phyloP scores from a whole-genome alignment of 2,888 invertebrate genomes.

The Meloe dianella region DNA sequence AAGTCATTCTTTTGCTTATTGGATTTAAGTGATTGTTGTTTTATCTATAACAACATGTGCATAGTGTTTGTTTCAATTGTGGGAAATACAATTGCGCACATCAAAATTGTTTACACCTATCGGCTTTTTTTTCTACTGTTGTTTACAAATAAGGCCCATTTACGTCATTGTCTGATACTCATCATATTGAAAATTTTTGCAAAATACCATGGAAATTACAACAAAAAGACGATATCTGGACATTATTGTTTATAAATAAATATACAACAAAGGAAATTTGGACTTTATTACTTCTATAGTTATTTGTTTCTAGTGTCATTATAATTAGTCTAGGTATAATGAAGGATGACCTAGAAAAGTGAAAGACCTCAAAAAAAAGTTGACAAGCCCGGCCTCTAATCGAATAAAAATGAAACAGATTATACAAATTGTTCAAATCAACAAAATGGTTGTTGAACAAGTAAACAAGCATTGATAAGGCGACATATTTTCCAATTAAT shows the following conservation, averaged over 20 bases:
- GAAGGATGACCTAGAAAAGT: constrained; percentile 4
- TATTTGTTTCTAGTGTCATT: too few relatives aligned
- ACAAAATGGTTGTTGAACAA: neutral
- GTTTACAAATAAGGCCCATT: constrained; percentile 9
- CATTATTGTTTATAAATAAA: neutral
- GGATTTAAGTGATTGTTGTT: neutral
- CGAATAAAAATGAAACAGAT: neutral
- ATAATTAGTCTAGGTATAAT: neutral
- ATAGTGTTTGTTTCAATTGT: neutral
- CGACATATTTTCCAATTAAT: neutral
- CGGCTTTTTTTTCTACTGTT: neutral
- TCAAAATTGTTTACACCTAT: neutral
- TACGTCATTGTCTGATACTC: neutral
- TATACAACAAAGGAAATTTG: neutral
- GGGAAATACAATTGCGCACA: neutral
- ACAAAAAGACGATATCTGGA: neutral
- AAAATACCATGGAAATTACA: neutral
- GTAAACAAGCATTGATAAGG: neutral
- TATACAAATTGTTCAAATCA: neutral
- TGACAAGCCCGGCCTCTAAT: neutral
- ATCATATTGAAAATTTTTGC: neutral
- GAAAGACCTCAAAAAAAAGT: neutral
- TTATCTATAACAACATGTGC: neutral
- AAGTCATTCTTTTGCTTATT: too few relatives aligned
- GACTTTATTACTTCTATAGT: too few relatives aligned